These are phyloP conservation scores for Masnerella sp. DNA, from an alignment of 2,888 invertebrate species.

Conservation along the genomic window DNA sequence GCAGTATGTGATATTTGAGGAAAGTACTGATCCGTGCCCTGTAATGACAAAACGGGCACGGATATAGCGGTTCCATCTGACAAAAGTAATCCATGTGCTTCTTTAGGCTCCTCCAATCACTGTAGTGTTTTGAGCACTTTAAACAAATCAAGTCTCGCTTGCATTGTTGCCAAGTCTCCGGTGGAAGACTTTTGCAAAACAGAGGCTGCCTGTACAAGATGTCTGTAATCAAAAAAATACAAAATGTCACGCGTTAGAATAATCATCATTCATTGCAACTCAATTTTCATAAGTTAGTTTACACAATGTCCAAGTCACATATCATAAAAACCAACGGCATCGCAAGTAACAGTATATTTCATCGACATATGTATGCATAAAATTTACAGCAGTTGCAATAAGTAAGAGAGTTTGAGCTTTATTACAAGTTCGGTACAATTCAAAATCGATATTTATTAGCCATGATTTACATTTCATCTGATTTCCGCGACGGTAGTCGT, in stretches of 20 bases:
- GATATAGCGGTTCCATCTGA: conserved; percentile 66
- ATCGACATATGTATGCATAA: conserved; percentile 13
- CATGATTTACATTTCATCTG: conserved; percentile 45
- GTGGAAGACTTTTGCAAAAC: conserved; percentile 68
- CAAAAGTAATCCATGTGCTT: conserved; percentile 72
- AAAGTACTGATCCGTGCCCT: conserved; percentile 63
- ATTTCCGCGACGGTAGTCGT: background rate
- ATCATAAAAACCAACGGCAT: conserved; percentile 48
- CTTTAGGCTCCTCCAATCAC: conserved; percentile 69
- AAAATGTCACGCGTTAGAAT: conserved; percentile 35
- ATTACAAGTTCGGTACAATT: conserved; percentile 31
- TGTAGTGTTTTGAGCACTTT: conserved; percentile 68
- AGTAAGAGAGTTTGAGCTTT: conserved; percentile 7
- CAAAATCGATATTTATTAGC: conserved; percentile 20
- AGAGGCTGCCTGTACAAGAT: conserved; percentile 60
- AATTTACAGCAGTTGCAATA: conserved; percentile 24
- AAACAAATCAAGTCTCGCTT: conserved; percentile 67
- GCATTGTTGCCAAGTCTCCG: conserved; percentile 66
- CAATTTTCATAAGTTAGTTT: conserved; percentile 43
- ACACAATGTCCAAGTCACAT: conserved; percentile 51
- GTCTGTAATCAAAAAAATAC: conserved; percentile 62
- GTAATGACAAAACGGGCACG: conserved; percentile 68
- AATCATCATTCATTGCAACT: background rate
- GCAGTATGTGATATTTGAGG: conserved; percentile 65
- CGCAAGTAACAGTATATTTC: conserved; percentile 43